These are phyloP conservation scores for Helicoverpa assulta DNA, from an alignment of 2,888 invertebrate species.

Conservation along the genomic window DNA sequence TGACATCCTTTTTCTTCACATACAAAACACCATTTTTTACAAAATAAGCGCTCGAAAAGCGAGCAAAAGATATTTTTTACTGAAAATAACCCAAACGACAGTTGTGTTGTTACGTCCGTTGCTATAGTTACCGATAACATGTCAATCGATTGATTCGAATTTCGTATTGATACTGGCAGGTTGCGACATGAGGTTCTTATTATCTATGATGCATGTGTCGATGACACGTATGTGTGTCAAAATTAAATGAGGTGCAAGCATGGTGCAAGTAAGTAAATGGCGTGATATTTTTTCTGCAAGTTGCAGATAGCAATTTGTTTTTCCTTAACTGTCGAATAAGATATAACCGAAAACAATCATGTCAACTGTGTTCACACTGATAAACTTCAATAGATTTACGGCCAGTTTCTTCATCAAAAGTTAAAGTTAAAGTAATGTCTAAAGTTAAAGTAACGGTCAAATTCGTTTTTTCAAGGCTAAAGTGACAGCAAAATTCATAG, in stretches of 20 bases:
- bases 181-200: slow-evolving; percentile 41
- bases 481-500: too few species aligned
- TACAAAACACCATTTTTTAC: slow-evolving; percentile 73
- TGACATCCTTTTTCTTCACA: slow-evolving; percentile 80
- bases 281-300: too few species aligned
- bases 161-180: slow-evolving; percentile 63
- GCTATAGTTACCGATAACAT: slow-evolving; percentile 76
- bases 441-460: too few species aligned
- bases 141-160: slow-evolving; percentile 75
- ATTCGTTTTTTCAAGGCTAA: too few species aligned
- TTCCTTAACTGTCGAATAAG: too few species aligned
- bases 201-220: slow-evolving; percentile 46
- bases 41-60: slow-evolving; percentile 68
- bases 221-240: slow-evolving; percentile 43
- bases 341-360: background rate
- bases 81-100: slow-evolving; percentile 53
- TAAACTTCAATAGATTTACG: too few species aligned
- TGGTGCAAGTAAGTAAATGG: background rate
- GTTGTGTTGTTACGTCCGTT: slow-evolving; percentile 75
- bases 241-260: slow-evolving; percentile 22
- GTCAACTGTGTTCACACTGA: too few species aligned
- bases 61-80: slow-evolving; percentile 67
- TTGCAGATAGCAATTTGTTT: too few species aligned
- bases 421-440: too few species aligned
- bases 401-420: too few species aligned